Percentiles rank a stretch among this genome's conserved stretches.
Conservation (phyloP, 2,797 vertebrate genomes). For the Poeciliopsis infans region DNA sequence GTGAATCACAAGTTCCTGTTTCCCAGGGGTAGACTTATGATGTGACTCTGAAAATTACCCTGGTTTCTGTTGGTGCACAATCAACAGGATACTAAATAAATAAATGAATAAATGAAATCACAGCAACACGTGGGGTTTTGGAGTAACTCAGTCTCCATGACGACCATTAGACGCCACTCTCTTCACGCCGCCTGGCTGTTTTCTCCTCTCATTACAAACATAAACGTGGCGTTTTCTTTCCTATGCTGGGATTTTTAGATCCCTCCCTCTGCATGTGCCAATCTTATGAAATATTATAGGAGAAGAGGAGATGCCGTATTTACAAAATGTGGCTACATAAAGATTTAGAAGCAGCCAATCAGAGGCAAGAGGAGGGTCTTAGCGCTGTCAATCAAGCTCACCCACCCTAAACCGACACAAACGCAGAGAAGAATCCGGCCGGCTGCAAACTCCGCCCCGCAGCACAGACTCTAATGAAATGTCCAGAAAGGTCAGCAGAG, state of each 20-base stretch:
- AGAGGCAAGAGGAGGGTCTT: no score
- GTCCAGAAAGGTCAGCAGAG: constrained; percentile 29
- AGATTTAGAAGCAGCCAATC: no score
- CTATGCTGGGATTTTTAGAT: not conserved
- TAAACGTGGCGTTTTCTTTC: no score
- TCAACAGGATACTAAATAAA: not conserved
- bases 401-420: not conserved
- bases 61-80: not conserved
- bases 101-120: not conserved
- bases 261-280: not conserved
- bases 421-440: not conserved
- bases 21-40: not conserved
- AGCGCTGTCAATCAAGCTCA: no score
- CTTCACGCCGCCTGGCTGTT: no score
- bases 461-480: constrained; percentile 5
- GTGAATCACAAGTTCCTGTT: not conserved
- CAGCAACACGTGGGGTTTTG: not conserved
- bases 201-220: no score
- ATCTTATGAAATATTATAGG: not conserved
- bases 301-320: not conserved
- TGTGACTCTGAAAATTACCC: no score
- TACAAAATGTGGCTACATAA: no score
- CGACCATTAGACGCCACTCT: no score
- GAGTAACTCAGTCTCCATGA: not conserved
- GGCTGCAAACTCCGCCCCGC: constrained; percentile 5